These are phyloP conservation scores for Schrankia costaestrigalis DNA, from an alignment of 2,888 invertebrate species.

Conservation along the genomic window DNA sequence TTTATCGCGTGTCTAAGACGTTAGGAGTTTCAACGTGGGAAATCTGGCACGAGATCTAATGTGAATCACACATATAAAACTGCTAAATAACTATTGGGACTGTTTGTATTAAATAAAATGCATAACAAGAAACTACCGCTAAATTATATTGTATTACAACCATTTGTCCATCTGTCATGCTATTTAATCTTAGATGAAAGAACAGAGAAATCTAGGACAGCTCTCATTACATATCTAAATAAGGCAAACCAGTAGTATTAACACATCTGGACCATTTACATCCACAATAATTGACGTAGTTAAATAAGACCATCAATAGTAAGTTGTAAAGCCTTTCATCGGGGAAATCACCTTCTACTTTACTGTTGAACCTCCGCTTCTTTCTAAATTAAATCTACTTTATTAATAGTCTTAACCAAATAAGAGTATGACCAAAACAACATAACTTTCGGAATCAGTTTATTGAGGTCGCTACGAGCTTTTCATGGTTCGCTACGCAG, in stretches of 20 bases:
- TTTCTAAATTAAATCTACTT: conserved; percentile 9
- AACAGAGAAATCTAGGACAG: conserved; percentile 49
- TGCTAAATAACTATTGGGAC: conserved; percentile 24
- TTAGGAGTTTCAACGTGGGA: conserved; percentile 47
- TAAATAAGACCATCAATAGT: conserved; percentile 40
- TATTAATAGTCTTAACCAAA: conserved; percentile 13
- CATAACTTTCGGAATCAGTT: conserved; percentile 34
- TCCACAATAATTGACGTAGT: no score
- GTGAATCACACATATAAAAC: conserved; percentile 47
- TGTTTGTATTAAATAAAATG: conserved; percentile 24
- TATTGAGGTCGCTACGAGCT: conserved; percentile 50
- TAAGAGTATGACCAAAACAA: conserved; percentile 18
- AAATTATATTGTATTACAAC: conserved; percentile 24
- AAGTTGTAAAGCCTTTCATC: conserved; percentile 68
- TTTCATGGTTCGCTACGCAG: conserved; percentile 47
- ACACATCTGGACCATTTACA: no score
- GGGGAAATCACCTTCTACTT: no score
- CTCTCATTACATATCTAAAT: conserved; percentile 49
- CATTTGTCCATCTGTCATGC: conserved; percentile 33
- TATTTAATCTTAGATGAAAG: conserved; percentile 36
- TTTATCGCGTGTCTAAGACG: conserved; percentile 38
- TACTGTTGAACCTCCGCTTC: no score
- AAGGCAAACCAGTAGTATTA: conserved; percentile 49
- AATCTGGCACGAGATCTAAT: conserved; percentile 51
- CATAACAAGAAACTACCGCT: conserved; percentile 18